Conservation (phyloP, 2,888 invertebrate species). For the Spatulosminthurus flaviceps region DNA sequence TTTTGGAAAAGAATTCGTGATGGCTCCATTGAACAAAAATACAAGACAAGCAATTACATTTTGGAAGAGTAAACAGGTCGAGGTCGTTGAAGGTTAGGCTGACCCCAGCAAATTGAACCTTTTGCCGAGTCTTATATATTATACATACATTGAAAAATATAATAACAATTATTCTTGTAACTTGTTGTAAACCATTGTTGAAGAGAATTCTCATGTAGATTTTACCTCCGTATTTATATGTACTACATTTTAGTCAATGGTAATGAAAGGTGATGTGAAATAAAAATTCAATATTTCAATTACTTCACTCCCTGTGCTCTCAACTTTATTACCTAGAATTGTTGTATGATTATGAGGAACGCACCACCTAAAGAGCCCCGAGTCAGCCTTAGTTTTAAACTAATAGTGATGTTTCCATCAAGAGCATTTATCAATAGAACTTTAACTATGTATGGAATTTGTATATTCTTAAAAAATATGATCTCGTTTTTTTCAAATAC, state of each 20-base stretch:
- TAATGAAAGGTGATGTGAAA: neutral
- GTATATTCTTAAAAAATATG: no score
- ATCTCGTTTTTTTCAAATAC: no score
- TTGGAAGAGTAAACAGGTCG: conserved; percentile 35
- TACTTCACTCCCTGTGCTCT: conserved; percentile 1
- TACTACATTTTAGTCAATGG: neutral
- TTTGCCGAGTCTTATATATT: conserved; percentile 26
- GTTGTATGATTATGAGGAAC: conserved; percentile 12
- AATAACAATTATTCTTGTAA: neutral
- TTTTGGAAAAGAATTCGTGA: conserved; percentile 18
- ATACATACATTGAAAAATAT: no score
- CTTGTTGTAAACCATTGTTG: conserved; percentile 12
- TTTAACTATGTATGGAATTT: no score
- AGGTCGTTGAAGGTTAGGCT: conserved; percentile 33
- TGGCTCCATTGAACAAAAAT: conserved; percentile 22
- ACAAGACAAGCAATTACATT: conserved; percentile 26
- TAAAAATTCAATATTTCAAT: conserved; percentile 7
- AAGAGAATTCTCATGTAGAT: neutral
- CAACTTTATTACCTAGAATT: conserved; percentile 3
- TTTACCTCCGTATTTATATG: neutral
- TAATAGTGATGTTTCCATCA: no score
- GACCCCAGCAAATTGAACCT: conserved; percentile 29
- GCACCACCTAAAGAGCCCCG: neutral
- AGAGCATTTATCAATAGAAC: no score
- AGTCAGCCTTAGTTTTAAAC: no score